Conservation (phyloP, 2,888 invertebrate species). For the Trachelus iudaicus region DNA sequence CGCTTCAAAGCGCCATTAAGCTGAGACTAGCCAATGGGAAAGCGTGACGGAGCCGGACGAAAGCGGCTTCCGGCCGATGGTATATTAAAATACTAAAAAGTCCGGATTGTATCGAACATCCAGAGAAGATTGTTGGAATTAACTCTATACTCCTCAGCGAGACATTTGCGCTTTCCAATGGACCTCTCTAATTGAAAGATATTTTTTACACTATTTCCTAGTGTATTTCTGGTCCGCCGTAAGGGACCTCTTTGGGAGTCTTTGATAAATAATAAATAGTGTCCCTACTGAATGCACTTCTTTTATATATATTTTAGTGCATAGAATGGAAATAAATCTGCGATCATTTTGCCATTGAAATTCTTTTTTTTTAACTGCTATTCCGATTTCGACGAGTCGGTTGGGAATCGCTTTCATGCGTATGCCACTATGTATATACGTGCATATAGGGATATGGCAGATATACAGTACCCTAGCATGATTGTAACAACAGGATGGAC, state of each 20-base stretch:
- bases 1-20: conserved; percentile 43
- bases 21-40: background rate
- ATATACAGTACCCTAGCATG: background rate
- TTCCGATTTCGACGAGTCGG: background rate
- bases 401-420: background rate
- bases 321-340: background rate
- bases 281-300: background rate
- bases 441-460: background rate
- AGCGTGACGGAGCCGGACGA: background rate
- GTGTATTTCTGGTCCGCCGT: background rate
- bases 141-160: background rate
- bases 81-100: background rate
- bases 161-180: background rate
- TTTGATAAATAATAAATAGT: background rate
- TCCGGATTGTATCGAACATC: background rate
- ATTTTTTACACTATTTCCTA: background rate
- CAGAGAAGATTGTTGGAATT: background rate
- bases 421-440: background rate
- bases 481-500: background rate
- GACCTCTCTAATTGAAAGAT: background rate
- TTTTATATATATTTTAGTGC: background rate
- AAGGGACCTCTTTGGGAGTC: background rate
- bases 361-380: background rate
- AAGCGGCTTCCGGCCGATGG: background rate
- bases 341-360: background rate